A percentile compares a stretch with the other conserved stretches of the same genome.
Evolutionary conservation across 2,888 invertebrate genomes (phyloP).

Genomic region (Drosophila neutralis): DNA sequence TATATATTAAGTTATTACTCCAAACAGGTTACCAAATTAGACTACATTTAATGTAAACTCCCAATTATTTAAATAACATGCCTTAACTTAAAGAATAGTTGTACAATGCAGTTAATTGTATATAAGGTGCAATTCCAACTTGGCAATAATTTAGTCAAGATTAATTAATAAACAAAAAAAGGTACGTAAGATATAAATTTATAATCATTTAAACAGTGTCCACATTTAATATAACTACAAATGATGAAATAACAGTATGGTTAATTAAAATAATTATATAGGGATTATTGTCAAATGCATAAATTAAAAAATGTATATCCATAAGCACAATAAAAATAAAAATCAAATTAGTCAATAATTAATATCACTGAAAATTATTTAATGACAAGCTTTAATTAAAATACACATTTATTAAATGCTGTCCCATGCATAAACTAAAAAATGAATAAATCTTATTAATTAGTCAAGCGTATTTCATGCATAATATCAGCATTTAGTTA

Average conservation of each 20-base stretch:
- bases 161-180: background rate
- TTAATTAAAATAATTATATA: background rate
- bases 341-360: background rate
- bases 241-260: background rate
- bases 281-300: background rate
- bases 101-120: background rate
- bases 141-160: background rate
- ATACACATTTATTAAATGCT: background rate
- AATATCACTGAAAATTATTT: background rate
- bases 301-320: background rate
- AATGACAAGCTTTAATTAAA: background rate
- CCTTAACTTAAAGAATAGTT: background rate
- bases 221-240: background rate
- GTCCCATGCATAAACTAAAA: background rate
- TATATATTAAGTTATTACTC: background rate
- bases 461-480: background rate
- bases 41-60: background rate
- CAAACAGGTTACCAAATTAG: background rate
- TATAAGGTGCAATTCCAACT: background rate
- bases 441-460: background rate
- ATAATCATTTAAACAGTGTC: background rate
- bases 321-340: background rate
- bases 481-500: conserved; percentile 9
- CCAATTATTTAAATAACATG: background rate
- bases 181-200: background rate